Conservation (phyloP, 1,140 invertebrate species). For the Hyles vespertilio region DNA sequence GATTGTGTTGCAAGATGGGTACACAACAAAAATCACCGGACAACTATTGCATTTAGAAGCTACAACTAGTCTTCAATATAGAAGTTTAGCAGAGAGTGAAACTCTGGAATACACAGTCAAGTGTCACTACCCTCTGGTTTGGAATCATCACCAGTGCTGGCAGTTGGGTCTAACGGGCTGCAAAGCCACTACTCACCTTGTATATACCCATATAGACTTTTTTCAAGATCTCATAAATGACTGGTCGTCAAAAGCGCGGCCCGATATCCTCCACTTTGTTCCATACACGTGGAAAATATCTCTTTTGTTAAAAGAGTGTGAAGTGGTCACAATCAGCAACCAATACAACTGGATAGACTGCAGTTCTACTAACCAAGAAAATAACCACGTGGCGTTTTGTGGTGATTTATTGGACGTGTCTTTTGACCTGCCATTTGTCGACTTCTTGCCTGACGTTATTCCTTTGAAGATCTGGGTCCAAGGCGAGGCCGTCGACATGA, state of each 20-base stretch:
- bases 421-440: constrained; percentile 93
- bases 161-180: constrained; percentile 92
- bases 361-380: constrained; percentile 95
- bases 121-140: constrained; percentile 91
- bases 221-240: constrained; percentile 97
- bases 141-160: constrained; percentile 98
- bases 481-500: constrained; percentile 93
- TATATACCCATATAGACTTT: constrained; percentile 96
- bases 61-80: constrained; percentile 94
- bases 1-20: constrained; percentile 90
- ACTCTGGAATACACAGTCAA: constrained; percentile 94
- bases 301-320: constrained; percentile 95
- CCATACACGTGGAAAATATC: constrained; percentile 98
- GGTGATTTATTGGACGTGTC: constrained; percentile 95
- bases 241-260: constrained; percentile 93
- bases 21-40: constrained; percentile 92
- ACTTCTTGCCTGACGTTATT: constrained; percentile 92
- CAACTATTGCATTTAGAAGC: constrained; percentile 95
- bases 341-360: constrained; percentile 99
- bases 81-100: constrained; percentile 94
- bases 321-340: constrained; percentile 95
- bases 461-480: constrained; percentile 95
- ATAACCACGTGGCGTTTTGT: constrained; percentile 94
- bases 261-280: constrained; percentile 96
- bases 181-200: constrained; percentile 93